Base-by-base conservation (phyloP, 2,797 vertebrate genomes). In the Triplophysa bombifrons region DNA sequence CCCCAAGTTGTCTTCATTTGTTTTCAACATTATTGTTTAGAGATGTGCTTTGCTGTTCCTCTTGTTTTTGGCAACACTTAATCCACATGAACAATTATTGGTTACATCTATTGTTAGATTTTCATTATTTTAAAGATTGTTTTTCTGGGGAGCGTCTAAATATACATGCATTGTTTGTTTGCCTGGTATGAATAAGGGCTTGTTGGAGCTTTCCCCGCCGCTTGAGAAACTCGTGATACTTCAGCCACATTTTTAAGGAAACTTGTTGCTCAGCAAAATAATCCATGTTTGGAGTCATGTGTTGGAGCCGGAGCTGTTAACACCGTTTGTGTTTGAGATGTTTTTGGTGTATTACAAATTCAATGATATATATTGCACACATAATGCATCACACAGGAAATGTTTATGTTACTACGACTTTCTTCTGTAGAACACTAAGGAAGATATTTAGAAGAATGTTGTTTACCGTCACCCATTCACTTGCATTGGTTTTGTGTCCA, bases 171-270 rank as follows among this genome's bases (percentile, higher is more conserved):
- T 30, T 30, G 4, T 30, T 66, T 55, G 66, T 61, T 66, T 76
- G 2, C 27, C 2, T 27, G 38, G 38, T 34, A 14, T 30, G 48
- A 71, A 71, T 66, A 67, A 16, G 44, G 9, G n/a, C 10, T 69
- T 38, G 55, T 58, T 55, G 50, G 34, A 30, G 30, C 30, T 17
- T 16, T 64, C 25, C 46, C 34, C 27, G 20, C 22, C 48, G 44
- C 22, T 78, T 25, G n/a, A 70, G 60, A 74, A 78, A 50, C 22
- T 55, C 50, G 48, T 68, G 27, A 75, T 81, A 4, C 9, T 34
- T 56, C 27, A 58, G 3, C 14, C 38, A 71, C 27, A 3, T 72
- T 11, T 38, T 19, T 50, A 71, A 17, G n/a, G 19, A 55, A 50
- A 71, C 53, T 56, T 41, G 34, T 61, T 76, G 41, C 67, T 72